A percentile compares a stretch with the other conserved stretches of the same genome.
phyloP scores from a whole-genome alignment of 2,113 vertebrate genomes.

The Myodes glareolus region DNA sequence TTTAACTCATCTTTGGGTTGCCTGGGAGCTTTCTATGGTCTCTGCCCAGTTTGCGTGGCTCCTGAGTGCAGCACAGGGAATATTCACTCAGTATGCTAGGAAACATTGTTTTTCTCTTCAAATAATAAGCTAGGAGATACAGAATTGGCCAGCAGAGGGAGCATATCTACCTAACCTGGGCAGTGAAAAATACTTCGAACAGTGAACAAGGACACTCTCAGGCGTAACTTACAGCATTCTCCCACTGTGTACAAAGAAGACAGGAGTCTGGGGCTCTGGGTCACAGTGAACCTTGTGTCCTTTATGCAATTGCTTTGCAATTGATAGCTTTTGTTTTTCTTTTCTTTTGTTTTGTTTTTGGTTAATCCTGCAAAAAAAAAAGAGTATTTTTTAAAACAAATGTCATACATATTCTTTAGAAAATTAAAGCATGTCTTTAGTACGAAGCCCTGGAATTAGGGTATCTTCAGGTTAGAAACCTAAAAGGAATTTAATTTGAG shows the following conservation, averaged over 20 bases:
- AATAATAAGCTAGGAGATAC: constrained; percentile 3
- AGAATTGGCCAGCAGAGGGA: constrained; percentile 54
- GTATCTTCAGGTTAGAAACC: neutral
- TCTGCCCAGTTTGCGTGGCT: neutral
- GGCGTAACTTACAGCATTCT: neutral
- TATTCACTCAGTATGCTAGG: neutral
- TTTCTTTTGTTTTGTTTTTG: neutral
- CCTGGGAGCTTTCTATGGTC: neutral
- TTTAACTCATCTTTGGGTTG: neutral
- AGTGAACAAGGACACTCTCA: neutral
- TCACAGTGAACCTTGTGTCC: neutral
- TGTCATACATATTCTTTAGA: constrained; percentile 23
- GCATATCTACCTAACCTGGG: constrained; percentile 39
- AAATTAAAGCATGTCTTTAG: neutral
- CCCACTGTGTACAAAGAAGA: neutral
- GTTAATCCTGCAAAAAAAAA: neutral
- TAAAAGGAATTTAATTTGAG: neutral
- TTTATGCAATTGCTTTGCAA: neutral
- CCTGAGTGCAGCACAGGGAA: constrained; percentile 26
- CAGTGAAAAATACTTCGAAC: neutral
- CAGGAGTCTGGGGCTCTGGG: neutral
- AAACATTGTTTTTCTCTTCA: constrained; percentile 42
- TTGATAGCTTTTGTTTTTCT: neutral
- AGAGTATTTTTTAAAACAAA: neutral
- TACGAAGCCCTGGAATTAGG: neutral